Base-by-base conservation (phyloP, 1,140 invertebrate species). In the Epicauta chinensis region DNA sequence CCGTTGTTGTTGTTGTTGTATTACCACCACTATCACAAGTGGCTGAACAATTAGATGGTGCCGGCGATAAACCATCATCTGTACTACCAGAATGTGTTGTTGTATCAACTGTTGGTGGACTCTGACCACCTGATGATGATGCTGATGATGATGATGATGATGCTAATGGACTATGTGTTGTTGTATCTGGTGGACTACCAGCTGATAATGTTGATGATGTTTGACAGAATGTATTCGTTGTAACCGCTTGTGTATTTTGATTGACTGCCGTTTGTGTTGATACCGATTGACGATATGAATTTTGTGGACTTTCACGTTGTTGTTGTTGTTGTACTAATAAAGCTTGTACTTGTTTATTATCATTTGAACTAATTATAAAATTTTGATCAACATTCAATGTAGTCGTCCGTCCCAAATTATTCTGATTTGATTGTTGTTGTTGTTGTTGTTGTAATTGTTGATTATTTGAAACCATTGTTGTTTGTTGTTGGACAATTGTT, bases 131-230 rank as follows among this genome's bases (percentile, higher is more conserved):
- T 11, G 23, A 23, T 5, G n/a, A n/a, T n/a, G n/a, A n/a, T n/a
- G 71, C 67, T 57, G 73, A 66, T 51, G 55, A 65, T 34, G 65
- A 69, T 62, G 62, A n/a, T n/a, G n/a, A 73, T 49, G 49, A 71
- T 59, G 46, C 74, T 69, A 75, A 59, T 10, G 86, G 86, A 71
- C 86, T 89, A 56, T 85, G 82, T 0, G 87, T 90, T 0, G 87
- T 90, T 0, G 87, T 91, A 61, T 89, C 87, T 0, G 86, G 87
- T 3, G 87, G 85, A 59, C 74, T 77, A 47, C 73, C 71, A 15
- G 72, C 67, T 58, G 73, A 66, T 51, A 56, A 65, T 35, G 66
- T 70, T 62, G 62, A 73, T 47, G 62, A 73, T 47, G 62, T 75
- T 63, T 76, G 75, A 67, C 72, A 77, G 58, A 72, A 77, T 66